These are phyloP conservation scores for Eidolon helvum DNA, from an alignment of 2,113 vertebrate genomes.

Conservation along the genomic window DNA sequence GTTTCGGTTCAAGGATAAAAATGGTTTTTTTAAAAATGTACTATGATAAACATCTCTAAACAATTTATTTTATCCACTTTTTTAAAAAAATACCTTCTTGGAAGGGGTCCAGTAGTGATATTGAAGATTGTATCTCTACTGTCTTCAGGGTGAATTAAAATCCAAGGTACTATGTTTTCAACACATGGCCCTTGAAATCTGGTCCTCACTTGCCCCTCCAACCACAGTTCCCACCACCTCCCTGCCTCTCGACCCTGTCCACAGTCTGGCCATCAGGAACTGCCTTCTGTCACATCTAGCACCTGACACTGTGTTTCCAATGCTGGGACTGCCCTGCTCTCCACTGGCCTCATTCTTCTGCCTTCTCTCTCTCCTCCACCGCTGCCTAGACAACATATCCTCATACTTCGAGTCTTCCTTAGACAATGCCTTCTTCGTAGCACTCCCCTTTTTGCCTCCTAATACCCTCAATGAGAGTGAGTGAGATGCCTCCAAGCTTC, in stretches of 20 bases:
- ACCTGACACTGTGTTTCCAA: not conserved
- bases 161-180: not conserved
- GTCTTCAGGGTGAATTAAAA: not conserved
- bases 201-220: not conserved
- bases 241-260: not conserved
- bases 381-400: not conserved
- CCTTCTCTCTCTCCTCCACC: not conserved
- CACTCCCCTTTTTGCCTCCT: not conserved
- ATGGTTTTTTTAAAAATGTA: not conserved
- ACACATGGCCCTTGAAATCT: not conserved
- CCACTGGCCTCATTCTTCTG: not conserved
- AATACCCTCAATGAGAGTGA: not conserved
- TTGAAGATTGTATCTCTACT: not conserved
- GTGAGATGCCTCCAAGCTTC: not conserved
- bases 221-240: not conserved
- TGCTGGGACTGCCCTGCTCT: not conserved
- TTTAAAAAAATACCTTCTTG: not conserved
- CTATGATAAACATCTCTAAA: not conserved
- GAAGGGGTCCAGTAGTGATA: not conserved
- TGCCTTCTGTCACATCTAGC: not conserved
- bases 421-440: not conserved
- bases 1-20: not conserved
- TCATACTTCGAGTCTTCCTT: not conserved
- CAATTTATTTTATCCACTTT: not conserved
- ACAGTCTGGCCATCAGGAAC: not conserved